Conservation (phyloP, 2,888 invertebrate species). For the Cabera pusaria region DNA sequence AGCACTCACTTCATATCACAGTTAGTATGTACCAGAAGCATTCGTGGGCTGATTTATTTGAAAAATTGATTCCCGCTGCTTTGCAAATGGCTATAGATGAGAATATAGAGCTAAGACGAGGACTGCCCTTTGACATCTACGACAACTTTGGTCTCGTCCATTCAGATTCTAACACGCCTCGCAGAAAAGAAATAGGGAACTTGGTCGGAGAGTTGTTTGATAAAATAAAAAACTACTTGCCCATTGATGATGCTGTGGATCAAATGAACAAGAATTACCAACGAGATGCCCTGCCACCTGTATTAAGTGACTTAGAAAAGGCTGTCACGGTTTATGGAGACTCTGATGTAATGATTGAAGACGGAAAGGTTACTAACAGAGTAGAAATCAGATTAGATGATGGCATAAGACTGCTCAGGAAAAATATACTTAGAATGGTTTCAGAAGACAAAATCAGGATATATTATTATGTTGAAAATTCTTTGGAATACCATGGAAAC, state of each 20-base stretch:
- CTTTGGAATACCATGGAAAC: slow-evolving; percentile 91
- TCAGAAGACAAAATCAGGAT: slow-evolving; percentile 85
- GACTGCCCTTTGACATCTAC: slow-evolving; percentile 91
- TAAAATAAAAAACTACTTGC: slow-evolving; percentile 83
- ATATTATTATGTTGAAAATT: slow-evolving; percentile 94
- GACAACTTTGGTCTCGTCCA: slow-evolving; percentile 89
- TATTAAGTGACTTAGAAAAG: slow-evolving; percentile 86
- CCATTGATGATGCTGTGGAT: slow-evolving; percentile 92
- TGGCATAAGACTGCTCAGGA: slow-evolving; percentile 82
- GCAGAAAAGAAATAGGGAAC: slow-evolving; percentile 75
- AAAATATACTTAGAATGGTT: slow-evolving; percentile 84
- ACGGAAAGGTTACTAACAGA: slow-evolving; percentile 85
- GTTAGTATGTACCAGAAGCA: slow-evolving; percentile 96
- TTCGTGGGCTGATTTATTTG: slow-evolving; percentile 94
- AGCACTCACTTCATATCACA: slow-evolving; percentile 97
- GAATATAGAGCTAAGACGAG: slow-evolving; percentile 88
- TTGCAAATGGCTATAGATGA: slow-evolving; percentile 87
- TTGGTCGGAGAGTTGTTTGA: slow-evolving; percentile 82
- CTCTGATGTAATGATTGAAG: slow-evolving; percentile 85
- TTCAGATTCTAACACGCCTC: slow-evolving; percentile 72
- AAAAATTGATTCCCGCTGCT: slow-evolving; percentile 90
- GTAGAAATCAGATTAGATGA: slow-evolving; percentile 87
- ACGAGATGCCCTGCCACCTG: slow-evolving; percentile 94
- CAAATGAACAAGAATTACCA: slow-evolving; percentile 93
- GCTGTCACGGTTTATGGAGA: slow-evolving; percentile 88